Percentiles rank a stretch among this genome's conserved stretches.
Evolutionary conservation across 2,797 vertebrate genomes (phyloP).

Genomic region (Alauda arvensis): DNA sequence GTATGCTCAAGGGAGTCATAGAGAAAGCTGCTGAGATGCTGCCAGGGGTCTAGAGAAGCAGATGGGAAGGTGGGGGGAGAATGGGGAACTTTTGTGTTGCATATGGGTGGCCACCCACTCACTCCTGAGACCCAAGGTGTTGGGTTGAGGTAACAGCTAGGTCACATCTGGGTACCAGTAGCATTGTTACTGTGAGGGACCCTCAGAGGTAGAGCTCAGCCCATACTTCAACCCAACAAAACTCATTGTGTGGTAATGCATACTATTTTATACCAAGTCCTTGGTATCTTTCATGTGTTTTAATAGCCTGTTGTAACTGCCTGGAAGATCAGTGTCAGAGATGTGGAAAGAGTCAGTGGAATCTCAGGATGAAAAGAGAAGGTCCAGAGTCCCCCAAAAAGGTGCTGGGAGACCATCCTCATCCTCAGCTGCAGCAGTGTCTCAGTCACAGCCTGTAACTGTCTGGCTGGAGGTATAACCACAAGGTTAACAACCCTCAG

Average conservation of each 20-base stretch:
- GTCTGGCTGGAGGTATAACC: not conserved
- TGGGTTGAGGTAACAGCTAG: not conserved
- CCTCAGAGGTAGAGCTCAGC: not conserved
- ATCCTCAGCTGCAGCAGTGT: not conserved
- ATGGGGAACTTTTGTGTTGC: not conserved
- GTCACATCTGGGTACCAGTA: not conserved
- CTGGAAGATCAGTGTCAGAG: not conserved
- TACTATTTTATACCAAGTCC: not conserved
- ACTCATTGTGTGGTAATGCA: not conserved
- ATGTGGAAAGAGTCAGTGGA: not conserved
- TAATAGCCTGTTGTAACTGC: not conserved
- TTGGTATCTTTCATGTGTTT: not conserved
- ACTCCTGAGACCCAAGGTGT: not conserved
- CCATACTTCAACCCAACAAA: not conserved
- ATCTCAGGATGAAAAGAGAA: not conserved
- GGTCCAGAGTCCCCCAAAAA: not conserved
- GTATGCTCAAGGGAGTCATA: accelerated
- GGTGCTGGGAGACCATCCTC: not conserved
- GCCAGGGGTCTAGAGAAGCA: not conserved
- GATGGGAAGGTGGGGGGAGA: not conserved
- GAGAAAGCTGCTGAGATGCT: not conserved
- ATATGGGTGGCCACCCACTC: accelerated
- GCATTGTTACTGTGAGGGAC: not conserved
- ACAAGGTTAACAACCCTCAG: not conserved
- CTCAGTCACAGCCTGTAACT: not conserved